Percentiles rank a stretch among this genome's conserved stretches.
These are phyloP conservation scores for Sinopyrophorus schimmeli DNA, from an alignment of 2,888 invertebrate genomes.

Conservation along the genomic window DNA sequence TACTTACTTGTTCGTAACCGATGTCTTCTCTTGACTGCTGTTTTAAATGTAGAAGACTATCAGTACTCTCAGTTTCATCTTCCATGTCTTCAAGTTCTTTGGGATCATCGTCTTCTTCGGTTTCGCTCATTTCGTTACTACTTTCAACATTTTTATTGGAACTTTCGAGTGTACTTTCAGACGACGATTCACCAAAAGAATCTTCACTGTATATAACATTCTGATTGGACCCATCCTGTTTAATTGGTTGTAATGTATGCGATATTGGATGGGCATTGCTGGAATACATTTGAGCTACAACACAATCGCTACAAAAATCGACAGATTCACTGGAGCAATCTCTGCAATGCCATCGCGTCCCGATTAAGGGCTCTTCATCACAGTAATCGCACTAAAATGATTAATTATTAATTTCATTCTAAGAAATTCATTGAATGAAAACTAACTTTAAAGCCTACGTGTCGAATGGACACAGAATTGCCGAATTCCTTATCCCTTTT, in stretches of 20 bases:
- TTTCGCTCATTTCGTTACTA: constrained; percentile 28
- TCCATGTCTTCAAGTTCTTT: neutral
- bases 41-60: no score
- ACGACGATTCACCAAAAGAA: constrained; percentile 17
- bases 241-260: constrained; percentile 52
- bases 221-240: constrained; percentile 21
- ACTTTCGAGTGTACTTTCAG: constrained; percentile 18
- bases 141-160: constrained; percentile 27
- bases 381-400: constrained; percentile 66
- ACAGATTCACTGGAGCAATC: constrained; percentile 62
- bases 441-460: constrained; percentile 56
- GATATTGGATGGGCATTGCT: constrained; percentile 55
- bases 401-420: no score
- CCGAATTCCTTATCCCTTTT: constrained; percentile 54
- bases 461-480: constrained; percentile 46
- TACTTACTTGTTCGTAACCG: no score
- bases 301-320: constrained; percentile 69
- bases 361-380: constrained; percentile 64
- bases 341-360: constrained; percentile 71
- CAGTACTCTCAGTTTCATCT: no score
- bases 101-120: neutral
- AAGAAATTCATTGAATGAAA: no score
- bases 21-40: no score
- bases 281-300: constrained; percentile 60
- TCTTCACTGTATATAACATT: constrained; percentile 17